Evolutionary conservation across 2,113 vertebrate genomes (phyloP), one percentile per base, ranked within the genome.

Genomic region (Periophthalmus modestus): DNA sequence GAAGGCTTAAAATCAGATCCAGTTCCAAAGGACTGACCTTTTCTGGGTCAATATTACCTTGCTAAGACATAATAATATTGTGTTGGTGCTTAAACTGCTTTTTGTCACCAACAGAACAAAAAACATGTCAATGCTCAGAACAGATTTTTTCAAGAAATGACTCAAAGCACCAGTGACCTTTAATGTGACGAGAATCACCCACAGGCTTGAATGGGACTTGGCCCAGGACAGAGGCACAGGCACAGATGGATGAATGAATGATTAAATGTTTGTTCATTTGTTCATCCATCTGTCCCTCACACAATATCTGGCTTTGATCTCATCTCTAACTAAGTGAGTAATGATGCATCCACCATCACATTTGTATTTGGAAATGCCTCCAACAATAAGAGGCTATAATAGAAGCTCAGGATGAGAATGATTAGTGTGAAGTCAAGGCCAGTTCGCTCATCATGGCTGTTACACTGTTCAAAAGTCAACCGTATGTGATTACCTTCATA

Each of bases 261-360:
- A 85, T 80, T 70, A 87, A 87, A 76, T 39, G 11, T 72, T 87
- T 83, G 75, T 82, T 87, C 85, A 81, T 77, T 88, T 74, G 65
- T 81, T 70, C 2, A 39, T 83, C 89, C 89, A 88, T 88, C 88
- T 91, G 85, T 88, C 73, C 71, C 66, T 72, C 78, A 69, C 72
- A 54, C 71, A 71, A 13, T 19, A 48, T 63, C 47, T 0, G 52
- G 19, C 50, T 34, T 58, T 54, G 62, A 72, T 76, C 21, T 16
- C 57, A 63, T 71, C 82, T 78, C 54, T 39, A 75, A 55, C 65
- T 23, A 77, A 74, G 73, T 81, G 79, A 66, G 77, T 68, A 70
- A 79, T 73, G 72, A 76, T 71, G 74, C 79, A 62, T 82, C 71
- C 77, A 39, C 28, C 28, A 16, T 3, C 58, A 16, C 21, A 58